Base-by-base conservation (phyloP, 2,113 vertebrate species). In the Chlamydotis undulata region DNA sequence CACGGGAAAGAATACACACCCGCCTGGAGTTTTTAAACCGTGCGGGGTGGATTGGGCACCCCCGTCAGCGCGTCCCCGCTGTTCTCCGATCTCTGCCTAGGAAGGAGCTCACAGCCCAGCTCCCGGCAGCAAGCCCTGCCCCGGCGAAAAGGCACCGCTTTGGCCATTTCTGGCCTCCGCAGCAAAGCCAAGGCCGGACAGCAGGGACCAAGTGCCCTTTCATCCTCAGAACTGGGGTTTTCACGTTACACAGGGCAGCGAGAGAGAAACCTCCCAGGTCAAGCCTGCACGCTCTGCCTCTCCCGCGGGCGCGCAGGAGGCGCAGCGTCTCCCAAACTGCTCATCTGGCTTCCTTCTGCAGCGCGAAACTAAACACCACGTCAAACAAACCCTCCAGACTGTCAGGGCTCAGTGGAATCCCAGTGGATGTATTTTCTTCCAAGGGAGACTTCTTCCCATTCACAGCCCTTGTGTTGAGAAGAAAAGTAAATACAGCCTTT, bases 401-500 rank as follows among this genome's bases (percentile, higher is more conserved):
- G 70, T 2, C 82, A 37, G 74, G 28, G 14, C 73, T 37, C 79
- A 17, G 19, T 12, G 56, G 29, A 35, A 68, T 60, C 95, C 92
- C 84, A 12, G 56, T 1, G 78, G 83, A 73, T 70, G 9, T 11
- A 23, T 53, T 7, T 53, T 17, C 93, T 56, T 49, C 89, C 31
- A 31, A 77, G 81, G 69, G 89, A 94, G 29, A 53, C 45, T 63
- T 33, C 89, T 90, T 57, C 89, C 95, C 91, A 71, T 47, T 60
- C 96, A 52, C 87, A 60, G 56, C 4, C 77, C 96, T 73, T 25
- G 2, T 26, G 57, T 29, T 57, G 91, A 52, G 73, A 90, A 85
- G 67, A 53, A 95, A 93, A 92, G 76, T 52, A 93, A 96, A 96
- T 8, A 94, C 21, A 77, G 65, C 19, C 55, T 92, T 67, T 7